A percentile compares a stretch with the other conserved stretches of the same genome.
These are phyloP conservation scores for Oasisia sp. DNA, from an alignment of 2,888 invertebrate genomes.

Conservation along the genomic window DNA sequence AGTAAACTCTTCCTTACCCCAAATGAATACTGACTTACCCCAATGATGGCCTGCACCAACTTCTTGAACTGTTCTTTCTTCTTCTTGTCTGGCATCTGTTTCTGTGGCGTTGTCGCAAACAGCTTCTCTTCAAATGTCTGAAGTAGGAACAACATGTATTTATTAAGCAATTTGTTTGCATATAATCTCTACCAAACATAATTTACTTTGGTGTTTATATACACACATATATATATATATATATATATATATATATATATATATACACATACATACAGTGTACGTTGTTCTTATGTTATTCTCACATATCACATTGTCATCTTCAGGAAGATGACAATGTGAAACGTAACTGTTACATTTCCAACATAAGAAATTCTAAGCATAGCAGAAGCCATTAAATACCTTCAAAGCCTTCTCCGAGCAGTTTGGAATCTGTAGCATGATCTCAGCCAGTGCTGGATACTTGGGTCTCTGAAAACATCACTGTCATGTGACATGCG, in stretches of 20 bases:
- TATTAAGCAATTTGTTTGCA: no score
- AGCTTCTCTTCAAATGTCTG: constrained; percentile 87
- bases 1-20: not conserved
- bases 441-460: constrained; percentile 72
- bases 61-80: constrained; percentile 88
- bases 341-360: not conserved
- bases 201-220: no score
- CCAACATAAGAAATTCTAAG: not conserved
- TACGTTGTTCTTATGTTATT: not conserved
- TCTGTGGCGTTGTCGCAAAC: constrained; percentile 65
- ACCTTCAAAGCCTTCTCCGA: constrained; percentile 74
- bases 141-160: not conserved
- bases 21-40: constrained; percentile 51
- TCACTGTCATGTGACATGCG: not conserved
- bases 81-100: constrained; percentile 82
- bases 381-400: constrained; percentile 23
- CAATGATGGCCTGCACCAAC: constrained; percentile 59
- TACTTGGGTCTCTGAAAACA: constrained; percentile 76
- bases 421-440: constrained; percentile 81
- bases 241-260: no score
- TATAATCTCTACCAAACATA: no score
- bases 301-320: not conserved
- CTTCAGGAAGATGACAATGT: not conserved
- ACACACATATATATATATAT: no score
- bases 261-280: not conserved